phyloP scores from a whole-genome alignment of 2,113 vertebrate species.

The Microcebus lehilahytsara region DNA sequence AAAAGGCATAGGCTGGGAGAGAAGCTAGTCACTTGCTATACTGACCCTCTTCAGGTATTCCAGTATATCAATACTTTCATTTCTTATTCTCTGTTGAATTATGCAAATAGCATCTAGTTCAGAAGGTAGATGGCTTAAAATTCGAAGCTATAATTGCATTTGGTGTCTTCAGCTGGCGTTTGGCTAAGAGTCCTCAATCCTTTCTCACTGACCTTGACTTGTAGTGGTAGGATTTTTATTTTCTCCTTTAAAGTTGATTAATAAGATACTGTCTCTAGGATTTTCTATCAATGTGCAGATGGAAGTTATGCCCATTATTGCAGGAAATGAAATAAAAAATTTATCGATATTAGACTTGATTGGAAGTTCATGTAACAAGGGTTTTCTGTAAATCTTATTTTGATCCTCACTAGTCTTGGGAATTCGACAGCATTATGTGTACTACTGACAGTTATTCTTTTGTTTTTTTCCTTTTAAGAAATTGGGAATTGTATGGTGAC shows the following conservation, averaged over 20 bases:
- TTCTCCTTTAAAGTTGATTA: not conserved
- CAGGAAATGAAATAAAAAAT: constrained; percentile 35
- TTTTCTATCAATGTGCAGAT: not conserved
- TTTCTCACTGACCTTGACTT: constrained; percentile 33
- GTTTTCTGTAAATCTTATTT: constrained; percentile 13
- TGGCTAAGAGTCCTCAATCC: not conserved
- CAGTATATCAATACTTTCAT: not conserved
- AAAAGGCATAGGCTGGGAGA: not conserved
- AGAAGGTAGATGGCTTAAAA: constrained; percentile 49
- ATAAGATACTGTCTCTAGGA: not conserved
- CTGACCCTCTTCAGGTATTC: not conserved
- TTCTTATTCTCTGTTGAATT: not conserved
- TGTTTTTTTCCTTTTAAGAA: not conserved
- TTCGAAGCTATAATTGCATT: not conserved
- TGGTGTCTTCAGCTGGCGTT: constrained; percentile 6
- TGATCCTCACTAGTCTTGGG: not conserved
- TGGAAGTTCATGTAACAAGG: not conserved
- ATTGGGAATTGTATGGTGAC: not conserved
- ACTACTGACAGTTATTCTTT: not conserved
- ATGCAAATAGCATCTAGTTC: constrained; percentile 10
- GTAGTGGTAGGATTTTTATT: not conserved
- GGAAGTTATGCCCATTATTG: not conserved
- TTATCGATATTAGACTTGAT: constrained; percentile 18
- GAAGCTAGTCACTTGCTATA: not conserved
- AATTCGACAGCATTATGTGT: not conserved